Percentiles rank a stretch among this genome's conserved stretches.
Conservation (phyloP, 2,888 invertebrate species). For the Lycophotia porphyrea region DNA sequence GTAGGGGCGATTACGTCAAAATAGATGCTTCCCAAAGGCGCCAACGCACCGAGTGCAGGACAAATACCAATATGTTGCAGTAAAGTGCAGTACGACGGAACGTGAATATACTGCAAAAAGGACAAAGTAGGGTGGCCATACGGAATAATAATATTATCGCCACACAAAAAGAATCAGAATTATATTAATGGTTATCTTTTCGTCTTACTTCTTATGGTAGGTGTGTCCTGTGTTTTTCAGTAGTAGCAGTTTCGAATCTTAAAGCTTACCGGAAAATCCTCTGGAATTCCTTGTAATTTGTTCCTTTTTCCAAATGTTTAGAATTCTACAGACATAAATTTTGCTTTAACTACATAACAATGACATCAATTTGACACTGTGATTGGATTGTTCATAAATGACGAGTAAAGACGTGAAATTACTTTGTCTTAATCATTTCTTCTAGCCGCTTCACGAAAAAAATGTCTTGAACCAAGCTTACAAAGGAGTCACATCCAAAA, state of each 20-base stretch:
- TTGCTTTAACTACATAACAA: neutral
- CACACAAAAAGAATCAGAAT: neutral
- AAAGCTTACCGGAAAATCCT: neutral
- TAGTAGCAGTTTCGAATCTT: neutral
- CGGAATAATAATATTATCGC: neutral
- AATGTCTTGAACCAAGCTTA: neutral
- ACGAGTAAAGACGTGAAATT: neutral
- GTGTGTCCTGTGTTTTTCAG: neutral
- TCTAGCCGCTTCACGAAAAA: neutral
- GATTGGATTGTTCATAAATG: neutral
- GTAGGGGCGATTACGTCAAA: conserved; percentile 74
- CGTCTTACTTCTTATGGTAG: neutral
- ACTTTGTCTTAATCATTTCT: neutral
- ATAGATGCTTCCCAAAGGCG: conserved; percentile 76
- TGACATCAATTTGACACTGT: neutral
- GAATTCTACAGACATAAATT: neutral
- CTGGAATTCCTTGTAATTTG: neutral
- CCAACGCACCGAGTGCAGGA: conserved; percentile 78
- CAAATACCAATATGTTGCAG: conserved; percentile 79
- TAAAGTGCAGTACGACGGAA: conserved; percentile 70
- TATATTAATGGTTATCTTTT: neutral
- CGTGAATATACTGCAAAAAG: conserved; percentile 63
- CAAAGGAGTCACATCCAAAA: neutral
- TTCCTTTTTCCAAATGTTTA: neutral
- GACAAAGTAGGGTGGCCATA: conserved; percentile 54